Base-by-base conservation (phyloP, 2,888 invertebrate genomes). In the Terebella lapidaria region DNA sequence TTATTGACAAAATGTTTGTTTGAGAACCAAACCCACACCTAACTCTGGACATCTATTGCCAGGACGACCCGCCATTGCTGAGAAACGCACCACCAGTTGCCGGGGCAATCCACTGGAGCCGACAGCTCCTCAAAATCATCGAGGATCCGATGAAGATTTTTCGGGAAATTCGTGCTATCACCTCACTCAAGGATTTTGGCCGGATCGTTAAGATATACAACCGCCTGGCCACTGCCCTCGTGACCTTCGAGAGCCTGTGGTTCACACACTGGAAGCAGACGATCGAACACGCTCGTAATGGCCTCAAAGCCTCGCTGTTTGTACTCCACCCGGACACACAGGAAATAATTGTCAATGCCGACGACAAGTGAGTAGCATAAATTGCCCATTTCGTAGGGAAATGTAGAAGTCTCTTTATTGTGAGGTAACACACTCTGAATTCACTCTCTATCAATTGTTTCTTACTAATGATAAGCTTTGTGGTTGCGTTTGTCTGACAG, bases 101-200 rank as follows among this genome's bases (percentile, higher is more conserved):
- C 28, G 80, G 81, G 2, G 79, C 80, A 51, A 77, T 81, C 58
- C 71, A 74, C 60, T 81, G 81, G 81, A 72, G 76, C 2, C 66
- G 79, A 24, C 77, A 78, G 61, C 68, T 80, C 20, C 70, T 79
- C 10, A 74, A 74, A 53, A 68, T 74, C 30, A 79, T 81, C 30
- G 79, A 80, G 60, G 77, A 79, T 55, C 79, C 80, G 3, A 81
- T 80, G 80, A 76, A 75, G 62, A 61, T 76, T 4, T 80, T 80
- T 70, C 61, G 74, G 2, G 75, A 78, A 61, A 76, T 72, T 65
- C 73, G 72, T 57, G 75, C 77, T 26, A 74, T 80, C 55, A 74
- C 73, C 15, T 72, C 74, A 56, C 67, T 78, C 25, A 71, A 73
- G 35, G 78, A 78, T 60, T 80, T 75, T 66, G 68, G 73, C 4